Conservation (phyloP, 2,797 vertebrate genomes). For the Podarcis siculus region DNA sequence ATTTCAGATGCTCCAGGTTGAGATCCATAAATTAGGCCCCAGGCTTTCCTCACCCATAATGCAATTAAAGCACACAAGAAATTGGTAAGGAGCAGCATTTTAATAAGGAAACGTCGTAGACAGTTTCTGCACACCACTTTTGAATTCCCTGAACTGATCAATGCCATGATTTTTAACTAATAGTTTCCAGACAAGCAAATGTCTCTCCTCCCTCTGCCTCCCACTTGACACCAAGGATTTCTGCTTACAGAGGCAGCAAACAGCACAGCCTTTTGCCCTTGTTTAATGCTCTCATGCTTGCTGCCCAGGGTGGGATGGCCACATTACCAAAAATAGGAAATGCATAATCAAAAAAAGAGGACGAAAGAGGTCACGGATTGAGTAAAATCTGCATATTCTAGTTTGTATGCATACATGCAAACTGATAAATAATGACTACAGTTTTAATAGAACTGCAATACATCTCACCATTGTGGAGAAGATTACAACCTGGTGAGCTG, state of each 20-base stretch:
- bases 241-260: not conserved
- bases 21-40: slow-evolving; percentile 22
- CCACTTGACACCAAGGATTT: not conserved
- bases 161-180: not conserved
- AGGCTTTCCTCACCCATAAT: slow-evolving; percentile 17
- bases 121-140: not conserved
- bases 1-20: slow-evolving; percentile 14
- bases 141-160: slow-evolving; percentile 1
- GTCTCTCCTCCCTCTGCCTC: not conserved
- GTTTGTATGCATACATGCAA: not conserved
- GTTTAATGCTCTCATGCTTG: not conserved
- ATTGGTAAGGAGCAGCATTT: slow-evolving; percentile 19
- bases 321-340: not conserved
- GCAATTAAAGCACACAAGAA: slow-evolving; percentile 30
- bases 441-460: not conserved
- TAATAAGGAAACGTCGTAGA: slow-evolving; percentile 4
- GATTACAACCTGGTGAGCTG: not conserved
- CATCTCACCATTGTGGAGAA: not conserved
- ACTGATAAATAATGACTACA: not conserved
- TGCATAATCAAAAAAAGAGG: not conserved
- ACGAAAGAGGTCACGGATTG: not conserved
- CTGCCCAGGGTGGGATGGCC: not conserved
- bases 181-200: not conserved
- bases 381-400: not conserved
- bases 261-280: not conserved